Conservation (phyloP, 2,797 vertebrate species). For the Anolis apletophallus region DNA sequence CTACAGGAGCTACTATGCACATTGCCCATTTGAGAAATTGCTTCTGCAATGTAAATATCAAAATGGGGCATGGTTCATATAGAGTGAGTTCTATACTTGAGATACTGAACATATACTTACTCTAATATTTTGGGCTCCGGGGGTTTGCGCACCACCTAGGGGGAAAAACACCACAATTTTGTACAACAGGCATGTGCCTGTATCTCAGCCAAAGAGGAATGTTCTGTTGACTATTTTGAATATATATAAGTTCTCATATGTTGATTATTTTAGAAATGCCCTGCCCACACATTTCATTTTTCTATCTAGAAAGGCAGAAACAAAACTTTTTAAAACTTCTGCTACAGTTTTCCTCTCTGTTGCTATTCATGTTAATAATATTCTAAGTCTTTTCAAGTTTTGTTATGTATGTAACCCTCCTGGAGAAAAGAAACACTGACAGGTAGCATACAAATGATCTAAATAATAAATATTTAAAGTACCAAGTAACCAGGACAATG, state of each 20-base stretch:
- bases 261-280: neutral
- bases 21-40: neutral
- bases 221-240: neutral
- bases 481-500: too few relatives aligned
- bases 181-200: neutral
- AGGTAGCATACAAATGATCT: neutral
- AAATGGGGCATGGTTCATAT: neutral
- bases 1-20: neutral
- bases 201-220: neutral
- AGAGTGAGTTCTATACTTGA: rapidly evolving
- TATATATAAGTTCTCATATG: neutral
- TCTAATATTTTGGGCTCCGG: constrained; percentile 78
- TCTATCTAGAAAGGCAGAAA: neutral
- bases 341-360: too few relatives aligned
- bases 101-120: constrained; percentile 71
- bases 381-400: neutral
- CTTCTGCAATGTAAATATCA: neutral
- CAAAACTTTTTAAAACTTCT: neutral
- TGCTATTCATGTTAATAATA: neutral
- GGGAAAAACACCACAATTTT: constrained; percentile 2
- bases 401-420: neutral
- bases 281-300: neutral
- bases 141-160: constrained; percentile 72
- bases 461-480: neutral
- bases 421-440: neutral